These are phyloP conservation scores for Meliscaeva auricollis DNA, from an alignment of 2,888 invertebrate species.

Conservation along the genomic window DNA sequence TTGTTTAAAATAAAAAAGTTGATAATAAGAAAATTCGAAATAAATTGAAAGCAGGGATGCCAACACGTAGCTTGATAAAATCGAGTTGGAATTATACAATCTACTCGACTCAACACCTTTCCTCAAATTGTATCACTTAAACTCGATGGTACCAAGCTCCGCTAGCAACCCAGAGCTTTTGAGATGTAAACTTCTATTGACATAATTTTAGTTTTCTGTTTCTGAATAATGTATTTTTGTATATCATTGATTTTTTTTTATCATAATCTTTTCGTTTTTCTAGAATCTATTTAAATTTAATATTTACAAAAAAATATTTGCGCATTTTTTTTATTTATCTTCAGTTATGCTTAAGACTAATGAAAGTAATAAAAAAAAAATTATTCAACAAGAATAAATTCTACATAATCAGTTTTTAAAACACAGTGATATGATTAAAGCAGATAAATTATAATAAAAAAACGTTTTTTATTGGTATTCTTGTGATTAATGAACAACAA, in stretches of 20 bases:
- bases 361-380: constrained; percentile 24
- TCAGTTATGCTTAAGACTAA: constrained; percentile 17
- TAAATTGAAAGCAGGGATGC: background rate
- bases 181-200: constrained; percentile 18
- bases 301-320: constrained; percentile 59
- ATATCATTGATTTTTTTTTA: constrained; percentile 1
- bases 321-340: constrained; percentile 29
- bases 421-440: constrained; percentile 18
- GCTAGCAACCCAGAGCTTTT: too few relatives aligned
- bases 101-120: too few relatives aligned
- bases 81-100: too few relatives aligned
- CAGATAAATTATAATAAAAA: constrained; percentile 15
- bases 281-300: constrained; percentile 37
- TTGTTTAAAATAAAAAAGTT: background rate
- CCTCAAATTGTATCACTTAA: too few relatives aligned
- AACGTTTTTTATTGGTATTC: constrained; percentile 43
- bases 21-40: background rate
- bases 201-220: constrained; percentile 7
- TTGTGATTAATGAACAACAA: constrained; percentile 43
- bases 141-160: too few relatives aligned
- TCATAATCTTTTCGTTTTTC: constrained; percentile 34
- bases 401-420: constrained; percentile 32
- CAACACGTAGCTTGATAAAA: too few relatives aligned
- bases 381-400: constrained; percentile 1
- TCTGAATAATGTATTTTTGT: constrained; percentile 13